phyloP scores from a whole-genome alignment of 1,140 invertebrate genomes.

The Stenopsyche tienmushanensis region DNA sequence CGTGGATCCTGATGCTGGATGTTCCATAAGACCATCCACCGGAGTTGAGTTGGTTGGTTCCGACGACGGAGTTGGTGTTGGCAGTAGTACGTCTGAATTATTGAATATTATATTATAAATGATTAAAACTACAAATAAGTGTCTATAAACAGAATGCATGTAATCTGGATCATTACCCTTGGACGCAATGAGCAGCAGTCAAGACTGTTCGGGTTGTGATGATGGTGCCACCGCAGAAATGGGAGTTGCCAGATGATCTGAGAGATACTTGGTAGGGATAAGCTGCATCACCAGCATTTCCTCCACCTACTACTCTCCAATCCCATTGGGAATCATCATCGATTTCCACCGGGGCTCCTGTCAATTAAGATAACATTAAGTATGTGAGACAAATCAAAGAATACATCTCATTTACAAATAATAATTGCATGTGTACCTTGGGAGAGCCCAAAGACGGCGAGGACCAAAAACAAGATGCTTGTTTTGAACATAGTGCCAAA shows the following conservation, averaged over 20 bases:
- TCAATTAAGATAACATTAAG: too few species aligned
- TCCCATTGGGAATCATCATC: constrained; percentile 2
- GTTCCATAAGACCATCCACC: constrained; percentile 47
- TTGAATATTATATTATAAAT: not conserved
- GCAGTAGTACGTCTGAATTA: constrained; percentile 22
- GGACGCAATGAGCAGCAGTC: constrained; percentile 62
- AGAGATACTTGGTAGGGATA: constrained; percentile 54
- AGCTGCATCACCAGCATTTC: constrained; percentile 7
- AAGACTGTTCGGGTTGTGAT: constrained; percentile 54
- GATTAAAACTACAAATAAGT: not conserved
- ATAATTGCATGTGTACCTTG: too few species aligned
- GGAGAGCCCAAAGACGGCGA: not conserved
- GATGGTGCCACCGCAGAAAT: constrained; percentile 61
- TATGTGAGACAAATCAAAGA: too few species aligned
- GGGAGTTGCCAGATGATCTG: constrained; percentile 47
- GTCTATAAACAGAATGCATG: constrained; percentile 45
- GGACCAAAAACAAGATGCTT: not conserved
- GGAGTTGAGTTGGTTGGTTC: constrained; percentile 47
- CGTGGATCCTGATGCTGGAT: constrained; percentile 43
- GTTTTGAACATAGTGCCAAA: too few species aligned
- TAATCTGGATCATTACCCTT: constrained; percentile 45
- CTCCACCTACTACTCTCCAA: constrained; percentile 30
- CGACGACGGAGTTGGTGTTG: constrained; percentile 45
- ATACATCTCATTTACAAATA: constrained; percentile 24
- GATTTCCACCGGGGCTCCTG: constrained; percentile 15